Conservation (phyloP, 2,888 invertebrate genomes). For the Eupithecia abbreviata region DNA sequence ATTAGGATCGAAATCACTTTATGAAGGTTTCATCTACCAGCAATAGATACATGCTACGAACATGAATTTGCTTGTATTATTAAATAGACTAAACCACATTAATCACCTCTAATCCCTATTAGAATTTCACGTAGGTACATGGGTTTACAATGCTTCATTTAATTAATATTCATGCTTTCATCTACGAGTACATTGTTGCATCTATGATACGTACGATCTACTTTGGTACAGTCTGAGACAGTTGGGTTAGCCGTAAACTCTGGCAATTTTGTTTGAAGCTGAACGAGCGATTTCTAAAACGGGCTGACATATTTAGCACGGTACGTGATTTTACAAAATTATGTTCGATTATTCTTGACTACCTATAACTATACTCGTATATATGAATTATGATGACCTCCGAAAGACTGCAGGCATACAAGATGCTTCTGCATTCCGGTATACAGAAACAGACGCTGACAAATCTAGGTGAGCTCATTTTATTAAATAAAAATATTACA, state of each 20-base stretch:
- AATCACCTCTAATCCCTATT: constrained; percentile 13
- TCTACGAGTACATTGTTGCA: background rate
- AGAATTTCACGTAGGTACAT: background rate
- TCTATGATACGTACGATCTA: background rate
- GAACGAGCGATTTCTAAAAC: too few relatives aligned
- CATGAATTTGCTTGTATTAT: background rate
- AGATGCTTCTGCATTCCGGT: too few relatives aligned
- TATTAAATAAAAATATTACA: too few relatives aligned
- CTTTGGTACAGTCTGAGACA: background rate
- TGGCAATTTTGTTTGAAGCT: background rate
- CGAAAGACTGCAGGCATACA: too few relatives aligned
- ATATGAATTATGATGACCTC: too few relatives aligned
- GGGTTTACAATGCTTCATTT: background rate
- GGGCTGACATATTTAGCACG: too few relatives aligned
- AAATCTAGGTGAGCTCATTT: too few relatives aligned
- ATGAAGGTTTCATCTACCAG: background rate
- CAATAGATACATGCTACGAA: background rate
- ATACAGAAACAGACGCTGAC: too few relatives aligned
- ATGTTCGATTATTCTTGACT: too few relatives aligned
- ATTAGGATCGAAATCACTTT: background rate
- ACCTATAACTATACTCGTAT: too few relatives aligned
- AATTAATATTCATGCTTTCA: background rate
- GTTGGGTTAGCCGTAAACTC: background rate
- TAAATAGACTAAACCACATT: background rate
- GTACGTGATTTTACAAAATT: too few relatives aligned